Evolutionary conservation across 23 tunicate species (phyloP), one percentile per base, ranked within the genome.

Genomic region (Halocynthia roretzi): DNA sequence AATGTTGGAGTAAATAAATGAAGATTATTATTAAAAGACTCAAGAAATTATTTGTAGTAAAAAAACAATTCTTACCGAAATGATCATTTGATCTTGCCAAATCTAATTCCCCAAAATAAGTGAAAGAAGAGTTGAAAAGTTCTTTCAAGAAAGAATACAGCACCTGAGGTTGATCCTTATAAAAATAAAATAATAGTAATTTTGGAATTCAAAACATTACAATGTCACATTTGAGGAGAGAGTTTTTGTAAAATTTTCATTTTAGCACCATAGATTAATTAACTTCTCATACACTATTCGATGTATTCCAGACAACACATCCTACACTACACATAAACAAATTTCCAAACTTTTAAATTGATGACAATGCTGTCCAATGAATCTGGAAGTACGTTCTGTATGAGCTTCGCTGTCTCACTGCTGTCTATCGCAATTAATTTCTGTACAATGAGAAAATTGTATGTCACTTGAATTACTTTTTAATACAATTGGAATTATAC

Each of bases 121-220:
- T 54, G 20, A 64, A 54, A 15, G 55, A 53, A 10, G 78, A 64
- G 56, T 77, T 53, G 53, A 92, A 92, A 12, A 86, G 75, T 5
- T 92, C 98, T 82, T 71, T 91, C 71, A 92, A 71, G 76, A 92
- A 92, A 52, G 66, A 82, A 86, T 68, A 92, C 10, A 92, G 82
- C 53, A 86, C 75, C 62, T 81, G 84, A 5, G 97, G 97, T 6
- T 92, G 87, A 53, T 82, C 92, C 98, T 92, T 17, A 48, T 76
- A 14, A 17, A 17, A 23, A 17, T 18, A 68, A 68, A 68, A 68
- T 17, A 17, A 17, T 18, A 14, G 14, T 19, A 31, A 31, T 31
- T 31, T 31, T 31, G 44, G 44, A 31, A 31, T 31, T 31, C 44
- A 31, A 31, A 31, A 31, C 44, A 31, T 31, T 31, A 31, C 44